Evolutionary conservation across 2,888 invertebrate genomes (phyloP), one percentile per base, ranked within the genome.

Genomic region (Ctena decussata): DNA sequence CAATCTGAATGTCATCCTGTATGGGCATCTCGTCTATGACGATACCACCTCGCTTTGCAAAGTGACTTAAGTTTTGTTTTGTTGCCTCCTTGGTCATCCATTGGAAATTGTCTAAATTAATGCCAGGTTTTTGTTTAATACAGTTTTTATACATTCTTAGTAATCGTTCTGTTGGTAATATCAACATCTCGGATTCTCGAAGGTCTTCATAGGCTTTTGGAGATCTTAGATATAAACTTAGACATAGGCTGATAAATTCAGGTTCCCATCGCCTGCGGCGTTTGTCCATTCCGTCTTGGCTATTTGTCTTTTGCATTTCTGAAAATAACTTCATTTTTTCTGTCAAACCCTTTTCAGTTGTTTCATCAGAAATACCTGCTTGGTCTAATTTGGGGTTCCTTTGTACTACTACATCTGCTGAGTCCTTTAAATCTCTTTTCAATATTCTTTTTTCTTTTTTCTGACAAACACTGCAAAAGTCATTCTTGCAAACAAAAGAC

Each of bases 1-100:
- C 60, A 24, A 86, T 79, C 41, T 80, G 74, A 1, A 83, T 44
- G 69, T 87, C 87, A 78, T 87, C 85, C 30, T 87, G 85, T 37
- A 87, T 72, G 15, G 73, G 21, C 82, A 87, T 85, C 75, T 89
- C 89, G n/a, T 89, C 85, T 3, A 82, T 77, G n/a, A 86, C 24
- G 12, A 89, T 11, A 15, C 89, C 85, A 8, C 84, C 85, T 39
- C 75, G 80, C 18, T 46, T 32, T 15, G 84, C 85, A 46, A 86
- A 82, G 0, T 81, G 76, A 46, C 53, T 57, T 12, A 89, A 24
- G 3, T 71, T 74, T 65, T 80, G 71, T 24, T 57, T 65, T 27
- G 37, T 30, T 0, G 78, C 60, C 70, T 86, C 86, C 15, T 83
- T 80, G 27, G 49, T 15, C 86, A 89, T 87, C 89, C 89, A 89